Percentiles rank a stretch among this genome's conserved stretches.
Evolutionary conservation across 2,113 vertebrate genomes (phyloP).

Genomic region (Mystacornis crossleyi): DNA sequence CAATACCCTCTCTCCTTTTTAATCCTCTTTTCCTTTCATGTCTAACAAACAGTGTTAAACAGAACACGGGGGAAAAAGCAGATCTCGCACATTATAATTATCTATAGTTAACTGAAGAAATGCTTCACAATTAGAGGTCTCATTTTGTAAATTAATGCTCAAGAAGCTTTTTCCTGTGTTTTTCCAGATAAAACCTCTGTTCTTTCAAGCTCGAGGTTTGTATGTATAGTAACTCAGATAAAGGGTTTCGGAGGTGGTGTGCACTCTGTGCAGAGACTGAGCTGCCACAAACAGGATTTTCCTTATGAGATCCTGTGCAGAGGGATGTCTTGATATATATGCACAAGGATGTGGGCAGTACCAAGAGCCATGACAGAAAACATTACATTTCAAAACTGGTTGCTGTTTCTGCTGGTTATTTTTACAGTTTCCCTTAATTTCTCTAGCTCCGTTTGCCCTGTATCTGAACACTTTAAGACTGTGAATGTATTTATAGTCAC

Average conservation of each 20-base stretch:
- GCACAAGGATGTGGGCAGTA: background rate
- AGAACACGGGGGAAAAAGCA: background rate
- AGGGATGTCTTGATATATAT: background rate
- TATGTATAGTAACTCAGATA: background rate
- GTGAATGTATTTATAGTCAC: background rate
- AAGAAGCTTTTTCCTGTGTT: background rate
- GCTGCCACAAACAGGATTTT: background rate
- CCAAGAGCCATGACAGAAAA: background rate
- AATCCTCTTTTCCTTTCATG: constrained; percentile 58
- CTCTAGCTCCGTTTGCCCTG: background rate
- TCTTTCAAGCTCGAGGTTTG: background rate
- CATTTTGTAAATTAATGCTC: background rate
- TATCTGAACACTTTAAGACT: background rate
- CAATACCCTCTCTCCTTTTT: constrained; percentile 33
- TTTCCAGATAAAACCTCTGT: background rate
- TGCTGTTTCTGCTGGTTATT: background rate
- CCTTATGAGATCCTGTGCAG: background rate
- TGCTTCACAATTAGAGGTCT: background rate
- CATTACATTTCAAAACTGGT: background rate
- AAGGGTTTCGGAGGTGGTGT: background rate
- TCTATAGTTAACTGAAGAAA: constrained; percentile 32
- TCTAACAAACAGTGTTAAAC: constrained; percentile 35
- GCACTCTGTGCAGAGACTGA: background rate
- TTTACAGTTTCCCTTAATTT: background rate
- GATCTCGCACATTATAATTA: constrained; percentile 29